Percentiles rank a stretch among this genome's conserved stretches.
phyloP scores from a whole-genome alignment of 2,797 vertebrate species.

The Trematomus bernacchii region DNA sequence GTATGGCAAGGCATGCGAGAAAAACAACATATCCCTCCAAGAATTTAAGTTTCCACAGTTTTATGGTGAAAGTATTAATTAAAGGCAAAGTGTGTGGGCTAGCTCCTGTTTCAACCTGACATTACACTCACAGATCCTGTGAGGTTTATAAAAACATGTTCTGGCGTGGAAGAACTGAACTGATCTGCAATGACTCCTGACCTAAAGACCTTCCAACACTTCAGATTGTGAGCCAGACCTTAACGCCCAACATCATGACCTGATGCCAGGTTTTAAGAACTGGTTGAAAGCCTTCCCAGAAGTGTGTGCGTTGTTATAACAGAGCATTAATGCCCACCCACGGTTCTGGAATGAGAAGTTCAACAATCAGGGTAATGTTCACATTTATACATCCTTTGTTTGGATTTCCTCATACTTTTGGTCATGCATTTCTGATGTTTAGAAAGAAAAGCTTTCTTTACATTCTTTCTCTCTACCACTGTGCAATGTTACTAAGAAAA shows the following conservation, averaged over 20 bases:
- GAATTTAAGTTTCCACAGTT: too few relatives aligned
- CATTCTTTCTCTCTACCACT: background rate
- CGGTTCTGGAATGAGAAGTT: too few relatives aligned
- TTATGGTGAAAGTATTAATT: too few relatives aligned
- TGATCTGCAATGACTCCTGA: conserved; percentile 1
- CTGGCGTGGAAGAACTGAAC: conserved; percentile 3
- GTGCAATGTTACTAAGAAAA: background rate
- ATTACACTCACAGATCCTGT: background rate
- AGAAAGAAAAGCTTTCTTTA: background rate
- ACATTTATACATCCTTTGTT: background rate
- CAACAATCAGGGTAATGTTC: background rate
- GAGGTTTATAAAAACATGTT: background rate
- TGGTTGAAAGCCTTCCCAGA: background rate
- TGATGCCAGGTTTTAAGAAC: conserved; percentile 3
- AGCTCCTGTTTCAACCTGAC: too few relatives aligned
- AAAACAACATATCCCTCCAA: too few relatives aligned
- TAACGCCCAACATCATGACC: background rate
- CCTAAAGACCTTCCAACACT: background rate
- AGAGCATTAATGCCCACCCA: too few relatives aligned
- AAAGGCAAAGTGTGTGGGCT: too few relatives aligned
- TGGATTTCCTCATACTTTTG: background rate
- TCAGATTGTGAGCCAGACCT: background rate
- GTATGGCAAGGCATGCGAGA: too few relatives aligned
- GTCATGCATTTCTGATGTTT: background rate
- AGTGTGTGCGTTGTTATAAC: too few relatives aligned